Evolutionary conservation across 2,888 invertebrate genomes (phyloP), one percentile per base, ranked within the genome.

Genomic region (Aphodius sticticus): DNA sequence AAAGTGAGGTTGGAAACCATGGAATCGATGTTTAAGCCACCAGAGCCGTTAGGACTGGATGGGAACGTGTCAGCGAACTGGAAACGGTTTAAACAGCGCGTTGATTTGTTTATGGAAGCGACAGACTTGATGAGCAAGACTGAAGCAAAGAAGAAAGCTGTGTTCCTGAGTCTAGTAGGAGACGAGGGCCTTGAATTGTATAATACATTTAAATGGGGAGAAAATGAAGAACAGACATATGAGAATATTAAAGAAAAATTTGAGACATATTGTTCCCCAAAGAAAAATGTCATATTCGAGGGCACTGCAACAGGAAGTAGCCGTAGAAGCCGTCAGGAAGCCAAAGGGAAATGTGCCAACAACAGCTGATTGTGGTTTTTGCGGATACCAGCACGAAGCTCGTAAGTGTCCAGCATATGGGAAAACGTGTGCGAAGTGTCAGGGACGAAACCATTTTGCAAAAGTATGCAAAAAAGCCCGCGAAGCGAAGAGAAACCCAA

Each of bases 71-170:
- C 77, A 6, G 80, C 77, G 6, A 81, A 79, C 70, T 81, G 79
- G 79, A 71, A 77, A 71, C 75, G 78, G 16, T 81, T 80, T 36
- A 15, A 36, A 70, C 77, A 80, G 69, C 70, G 78, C 53, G 81
- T 81, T 75, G 79, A 79, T 53, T 77, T 81, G 9, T 82, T 79
- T 74, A 9, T 81, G 76, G 76, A 75, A 72, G 82, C 82, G n/a
- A 78, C 82, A 9, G 78, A 79, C 35, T 69, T 69, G 15, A 70
- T n/a, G 26, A 26, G 70, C 14, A 14, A 70, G 26, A 6, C 70
- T 7, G 15, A 70, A 70, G 7, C 15, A 70, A 70, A 70, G 70
- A 70, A 70, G 26, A 70, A 70, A 70, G 70, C 70, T 26, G 70
- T 70, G 7, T 70, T 70, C 70, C 26, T 70, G 70, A 14, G 70